Conservation (phyloP, 92 coral and sea anemone genomes). For the Epizoanthus scotinus region DNA sequence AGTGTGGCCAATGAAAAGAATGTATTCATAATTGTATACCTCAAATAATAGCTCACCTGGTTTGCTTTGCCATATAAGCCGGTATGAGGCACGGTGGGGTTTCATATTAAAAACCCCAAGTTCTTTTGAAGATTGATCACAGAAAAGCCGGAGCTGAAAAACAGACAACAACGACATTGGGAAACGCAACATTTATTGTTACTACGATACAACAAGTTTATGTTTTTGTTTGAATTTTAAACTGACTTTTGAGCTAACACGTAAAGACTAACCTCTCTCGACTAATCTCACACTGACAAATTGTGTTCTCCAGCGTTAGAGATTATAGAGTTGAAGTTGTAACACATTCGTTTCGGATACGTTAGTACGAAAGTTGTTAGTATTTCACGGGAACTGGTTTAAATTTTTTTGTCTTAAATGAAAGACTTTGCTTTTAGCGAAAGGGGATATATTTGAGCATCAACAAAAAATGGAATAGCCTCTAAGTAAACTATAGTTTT, state of each 20-base stretch:
- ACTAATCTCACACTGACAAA: neutral
- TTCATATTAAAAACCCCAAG: neutral
- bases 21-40: neutral
- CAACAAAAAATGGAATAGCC: too few relatives aligned
- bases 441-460: too few relatives aligned
- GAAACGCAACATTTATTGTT: neutral
- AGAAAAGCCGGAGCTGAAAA: neutral
- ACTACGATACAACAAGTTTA: neutral
- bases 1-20: constrained; percentile 14
- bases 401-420: too few relatives aligned
- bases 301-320: too few relatives aligned
- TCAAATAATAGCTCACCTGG: neutral
- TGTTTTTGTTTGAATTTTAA: neutral
- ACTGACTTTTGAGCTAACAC: neutral
- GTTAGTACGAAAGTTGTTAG: too few relatives aligned
- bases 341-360: too few relatives aligned
- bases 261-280: neutral
- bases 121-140: neutral
- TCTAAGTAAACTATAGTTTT: too few relatives aligned
- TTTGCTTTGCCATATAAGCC: neutral
- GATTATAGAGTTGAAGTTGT: too few relatives aligned
- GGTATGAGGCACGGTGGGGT: neutral
- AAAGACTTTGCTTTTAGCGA: too few relatives aligned
- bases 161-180: neutral
- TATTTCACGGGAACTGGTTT: too few relatives aligned